These are phyloP conservation scores for Leucopsar rothschildi DNA, from an alignment of 2,113 vertebrate species.

Conservation along the genomic window DNA sequence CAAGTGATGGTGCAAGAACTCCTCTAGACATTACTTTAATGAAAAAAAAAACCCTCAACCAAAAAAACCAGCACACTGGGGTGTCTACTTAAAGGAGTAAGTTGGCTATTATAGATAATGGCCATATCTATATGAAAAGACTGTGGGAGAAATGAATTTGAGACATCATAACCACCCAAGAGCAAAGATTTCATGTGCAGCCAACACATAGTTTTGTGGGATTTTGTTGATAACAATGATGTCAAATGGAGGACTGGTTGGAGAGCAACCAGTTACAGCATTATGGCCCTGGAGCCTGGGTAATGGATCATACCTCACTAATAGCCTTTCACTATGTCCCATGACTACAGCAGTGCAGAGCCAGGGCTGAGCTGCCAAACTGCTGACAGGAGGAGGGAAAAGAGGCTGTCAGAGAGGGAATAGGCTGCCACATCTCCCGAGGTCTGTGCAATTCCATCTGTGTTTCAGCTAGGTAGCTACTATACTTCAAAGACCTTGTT, in stretches of 20 bases:
- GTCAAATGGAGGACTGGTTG: background rate
- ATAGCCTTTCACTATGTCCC: background rate
- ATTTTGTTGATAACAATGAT: background rate
- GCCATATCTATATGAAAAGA: background rate
- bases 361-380: background rate
- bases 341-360: background rate
- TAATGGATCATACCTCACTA: background rate
- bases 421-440: background rate
- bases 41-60: background rate
- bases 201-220: background rate
- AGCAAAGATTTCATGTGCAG: background rate
- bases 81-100: background rate
- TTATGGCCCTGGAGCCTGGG: background rate
- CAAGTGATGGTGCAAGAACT: background rate
- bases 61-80: background rate
- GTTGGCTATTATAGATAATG: background rate
- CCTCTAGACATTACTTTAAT: slow-evolving; percentile 14
- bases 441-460: background rate
- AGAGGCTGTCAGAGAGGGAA: background rate
- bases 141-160: background rate
- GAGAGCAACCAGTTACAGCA: background rate
- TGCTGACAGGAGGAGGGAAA: background rate
- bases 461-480: background rate
- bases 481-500: background rate
- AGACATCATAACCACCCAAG: background rate